Conservation (phyloP, 2,113 vertebrate species). For the Cebidichthys violaceus region DNA sequence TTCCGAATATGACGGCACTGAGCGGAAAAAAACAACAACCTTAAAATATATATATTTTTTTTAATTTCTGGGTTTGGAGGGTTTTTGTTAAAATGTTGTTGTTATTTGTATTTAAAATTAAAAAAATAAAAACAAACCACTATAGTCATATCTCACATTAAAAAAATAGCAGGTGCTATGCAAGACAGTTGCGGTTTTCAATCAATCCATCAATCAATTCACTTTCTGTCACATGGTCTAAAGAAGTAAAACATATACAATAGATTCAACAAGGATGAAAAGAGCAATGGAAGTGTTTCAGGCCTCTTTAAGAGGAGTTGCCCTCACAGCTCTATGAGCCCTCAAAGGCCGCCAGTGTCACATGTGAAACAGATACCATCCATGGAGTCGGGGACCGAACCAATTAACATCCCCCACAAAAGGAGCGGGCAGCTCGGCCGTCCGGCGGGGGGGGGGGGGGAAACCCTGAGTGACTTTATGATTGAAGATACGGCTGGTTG, state of each 20-base stretch:
- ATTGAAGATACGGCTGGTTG: slow-evolving; percentile 53
- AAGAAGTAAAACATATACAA: not conserved
- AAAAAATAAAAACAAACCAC: not conserved
- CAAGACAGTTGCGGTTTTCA: not conserved
- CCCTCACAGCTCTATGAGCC: slow-evolving; percentile 25
- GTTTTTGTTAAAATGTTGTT: not conserved
- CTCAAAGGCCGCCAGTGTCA: slow-evolving; percentile 62
- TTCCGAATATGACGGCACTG: not conserved
- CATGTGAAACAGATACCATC: slow-evolving; percentile 66
- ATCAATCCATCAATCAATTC: not conserved
- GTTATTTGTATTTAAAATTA: not conserved
- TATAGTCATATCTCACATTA: not conserved
- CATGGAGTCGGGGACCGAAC: slow-evolving; percentile 45
- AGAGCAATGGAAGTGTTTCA: slow-evolving; percentile 14
- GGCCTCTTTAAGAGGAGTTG: slow-evolving; percentile 72
- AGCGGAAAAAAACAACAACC: not conserved
- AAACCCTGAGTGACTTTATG: slow-evolving; percentile 47
- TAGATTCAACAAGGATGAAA: slow-evolving; percentile 8
- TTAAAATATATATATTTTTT: not conserved
- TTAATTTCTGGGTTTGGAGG: not conserved
- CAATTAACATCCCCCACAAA: slow-evolving; percentile 69
- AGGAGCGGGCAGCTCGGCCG: slow-evolving; percentile 24
- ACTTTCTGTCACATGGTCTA: not conserved
- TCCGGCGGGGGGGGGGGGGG: slow-evolving; percentile 30
- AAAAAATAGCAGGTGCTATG: not conserved